A percentile compares a stretch with the other conserved stretches of the same genome.
phyloP scores from a whole-genome alignment of 2,888 invertebrate species.

The Amphipoea lucens region DNA sequence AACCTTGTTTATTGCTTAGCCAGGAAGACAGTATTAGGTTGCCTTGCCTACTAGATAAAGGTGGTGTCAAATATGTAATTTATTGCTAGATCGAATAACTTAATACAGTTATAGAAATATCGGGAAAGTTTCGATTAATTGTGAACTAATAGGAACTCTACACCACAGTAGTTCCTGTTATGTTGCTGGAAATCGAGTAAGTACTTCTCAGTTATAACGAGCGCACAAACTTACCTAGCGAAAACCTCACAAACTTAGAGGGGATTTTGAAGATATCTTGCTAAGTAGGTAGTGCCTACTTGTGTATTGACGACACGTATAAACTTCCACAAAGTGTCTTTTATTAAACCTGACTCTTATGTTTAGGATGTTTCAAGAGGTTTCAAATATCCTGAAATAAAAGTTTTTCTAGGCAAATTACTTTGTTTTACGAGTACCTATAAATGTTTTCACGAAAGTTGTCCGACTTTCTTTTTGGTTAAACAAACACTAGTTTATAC shows the following conservation, averaged over 20 bases:
- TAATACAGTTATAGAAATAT: conserved; percentile 12
- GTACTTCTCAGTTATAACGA: conserved; percentile 23
- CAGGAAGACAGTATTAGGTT: neutral
- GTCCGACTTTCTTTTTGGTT: neutral
- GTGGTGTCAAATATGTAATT: neutral
- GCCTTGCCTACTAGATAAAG: neutral
- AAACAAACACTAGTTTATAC: neutral
- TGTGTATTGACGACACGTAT: conserved; percentile 1
- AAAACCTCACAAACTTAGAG: conserved; percentile 11
- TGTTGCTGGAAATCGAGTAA: conserved; percentile 15
- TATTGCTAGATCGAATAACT: conserved; percentile 1
- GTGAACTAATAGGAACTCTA: conserved; percentile 8
- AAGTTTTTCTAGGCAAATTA: neutral
- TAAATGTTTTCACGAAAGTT: neutral
- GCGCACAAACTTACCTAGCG: conserved; percentile 3
- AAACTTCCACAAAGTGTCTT: neutral
- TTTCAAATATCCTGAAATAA: neutral
- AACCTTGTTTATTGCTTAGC: conserved; percentile 6
- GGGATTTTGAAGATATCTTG: conserved; percentile 17
- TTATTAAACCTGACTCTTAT: neutral
- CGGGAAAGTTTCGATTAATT: conserved; percentile 7
- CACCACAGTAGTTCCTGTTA: neutral
- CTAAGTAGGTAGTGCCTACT: conserved; percentile 4
- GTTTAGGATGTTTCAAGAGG: neutral
- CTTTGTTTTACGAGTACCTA: neutral